phyloP scores from a whole-genome alignment of 2,888 invertebrate species.

The Ectobius pallidus region DNA sequence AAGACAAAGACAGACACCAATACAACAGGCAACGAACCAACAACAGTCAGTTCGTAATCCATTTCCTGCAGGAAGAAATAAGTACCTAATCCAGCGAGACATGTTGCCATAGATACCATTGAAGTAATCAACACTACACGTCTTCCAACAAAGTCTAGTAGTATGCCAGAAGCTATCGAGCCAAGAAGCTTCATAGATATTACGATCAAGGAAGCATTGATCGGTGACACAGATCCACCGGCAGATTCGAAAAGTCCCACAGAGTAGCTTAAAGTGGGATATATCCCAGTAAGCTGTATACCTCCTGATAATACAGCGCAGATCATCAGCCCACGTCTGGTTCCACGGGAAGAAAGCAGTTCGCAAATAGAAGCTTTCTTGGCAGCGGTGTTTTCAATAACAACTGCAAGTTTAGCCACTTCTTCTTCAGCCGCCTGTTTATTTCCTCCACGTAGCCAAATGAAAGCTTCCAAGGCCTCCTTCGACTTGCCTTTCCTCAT shows the following conservation, averaged over 20 bases:
- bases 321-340: constrained; percentile 52
- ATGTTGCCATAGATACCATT: constrained; percentile 50
- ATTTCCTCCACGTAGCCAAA: constrained; percentile 47
- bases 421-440: constrained; percentile 48
- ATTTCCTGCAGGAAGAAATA: constrained; percentile 49
- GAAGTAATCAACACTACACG: constrained; percentile 55
- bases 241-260: constrained; percentile 50
- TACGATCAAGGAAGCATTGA: constrained; percentile 54
- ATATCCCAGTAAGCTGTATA: constrained; percentile 57
- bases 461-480: constrained; percentile 54
- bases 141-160: constrained; percentile 56
- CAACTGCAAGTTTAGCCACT: constrained; percentile 47
- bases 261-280: constrained; percentile 53
- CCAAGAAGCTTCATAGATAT: constrained; percentile 53
- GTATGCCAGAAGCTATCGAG: constrained; percentile 47
- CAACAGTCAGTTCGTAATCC: constrained; percentile 30
- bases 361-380: background rate
- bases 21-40: constrained; percentile 29
- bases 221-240: constrained; percentile 47
- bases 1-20: constrained; percentile 31
- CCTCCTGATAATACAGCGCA: constrained; percentile 52
- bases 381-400: constrained; percentile 45
- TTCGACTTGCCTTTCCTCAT: constrained; percentile 54
- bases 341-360: background rate
- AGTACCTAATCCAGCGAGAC: constrained; percentile 49